Conservation (phyloP, 2,888 invertebrate species). For the Melanchra persicariae region DNA sequence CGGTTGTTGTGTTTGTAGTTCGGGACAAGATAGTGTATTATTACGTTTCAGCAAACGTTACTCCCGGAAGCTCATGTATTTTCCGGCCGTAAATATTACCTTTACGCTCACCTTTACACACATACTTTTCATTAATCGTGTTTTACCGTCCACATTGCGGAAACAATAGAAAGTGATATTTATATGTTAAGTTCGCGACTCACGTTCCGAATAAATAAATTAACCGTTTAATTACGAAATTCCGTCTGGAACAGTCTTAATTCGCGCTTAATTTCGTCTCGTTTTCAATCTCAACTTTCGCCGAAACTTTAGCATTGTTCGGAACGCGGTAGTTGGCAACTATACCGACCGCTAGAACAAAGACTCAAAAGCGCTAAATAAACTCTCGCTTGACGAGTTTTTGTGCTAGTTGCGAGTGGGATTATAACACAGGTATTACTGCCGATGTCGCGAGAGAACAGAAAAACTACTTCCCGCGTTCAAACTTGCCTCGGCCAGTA, state of each 20-base stretch:
- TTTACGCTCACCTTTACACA: conserved; percentile 35
- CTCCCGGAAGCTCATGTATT: conserved; percentile 38
- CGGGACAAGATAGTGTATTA: conserved; percentile 39
- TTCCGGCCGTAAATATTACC: conserved; percentile 53
- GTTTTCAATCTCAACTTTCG: conserved; percentile 81
- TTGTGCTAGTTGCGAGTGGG: conserved; percentile 71
- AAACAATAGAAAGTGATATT: conserved; percentile 51
- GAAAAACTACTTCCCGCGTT: conserved; percentile 68
- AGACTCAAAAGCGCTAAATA: conserved; percentile 77
- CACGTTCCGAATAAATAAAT: conserved; percentile 64
- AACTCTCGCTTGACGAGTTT: conserved; percentile 75
- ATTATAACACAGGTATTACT: conserved; percentile 78
- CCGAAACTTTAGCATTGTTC: conserved; percentile 78
- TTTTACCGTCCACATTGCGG: conserved; percentile 28
- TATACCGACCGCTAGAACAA: conserved; percentile 74
- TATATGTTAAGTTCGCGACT: conserved; percentile 49
- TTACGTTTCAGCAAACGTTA: conserved; percentile 33
- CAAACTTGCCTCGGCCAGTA: conserved; percentile 64
- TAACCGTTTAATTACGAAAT: conserved; percentile 74
- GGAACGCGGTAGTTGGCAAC: conserved; percentile 72
- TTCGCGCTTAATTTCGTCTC: conserved; percentile 79
- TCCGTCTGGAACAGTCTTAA: conserved; percentile 75
- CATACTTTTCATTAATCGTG: conserved; percentile 40
- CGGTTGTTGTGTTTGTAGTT: conserved; percentile 38
- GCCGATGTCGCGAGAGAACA: conserved; percentile 63